Percentiles rank a stretch among this genome's conserved stretches.
Conservation (phyloP, 2,797 vertebrate species). For the Falco rusticolus region DNA sequence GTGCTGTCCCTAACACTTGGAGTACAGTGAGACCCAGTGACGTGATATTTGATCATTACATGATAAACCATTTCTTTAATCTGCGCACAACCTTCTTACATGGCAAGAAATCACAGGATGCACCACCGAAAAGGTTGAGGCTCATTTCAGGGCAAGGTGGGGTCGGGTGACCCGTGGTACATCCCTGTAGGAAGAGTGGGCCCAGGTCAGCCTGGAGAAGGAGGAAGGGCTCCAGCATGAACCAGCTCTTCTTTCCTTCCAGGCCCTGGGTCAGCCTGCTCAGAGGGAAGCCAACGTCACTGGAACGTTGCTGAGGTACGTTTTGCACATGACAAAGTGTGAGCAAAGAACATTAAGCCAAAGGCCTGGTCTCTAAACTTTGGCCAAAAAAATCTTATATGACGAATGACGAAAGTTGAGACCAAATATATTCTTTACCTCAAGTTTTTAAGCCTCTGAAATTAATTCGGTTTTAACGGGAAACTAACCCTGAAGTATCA, state of each 20-base stretch:
- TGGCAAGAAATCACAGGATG: neutral
- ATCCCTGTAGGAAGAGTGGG: too few relatives aligned
- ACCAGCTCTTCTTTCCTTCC: neutral
- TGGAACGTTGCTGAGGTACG: neutral
- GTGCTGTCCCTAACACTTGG: accelerated
- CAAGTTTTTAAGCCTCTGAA: neutral
- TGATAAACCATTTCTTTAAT: neutral
- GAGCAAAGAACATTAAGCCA: neutral
- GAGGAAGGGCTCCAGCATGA: neutral
- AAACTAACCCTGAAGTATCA: neutral
- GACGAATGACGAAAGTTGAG: neutral
- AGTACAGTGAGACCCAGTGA: too few relatives aligned
- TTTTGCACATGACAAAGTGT: neutral
- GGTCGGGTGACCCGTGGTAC: too few relatives aligned
- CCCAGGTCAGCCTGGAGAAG: neutral
- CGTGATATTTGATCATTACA: accelerated
- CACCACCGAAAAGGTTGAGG: accelerated
- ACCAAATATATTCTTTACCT: neutral
- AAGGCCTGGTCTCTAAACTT: neutral
- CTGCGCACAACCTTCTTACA: neutral
- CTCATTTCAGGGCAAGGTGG: too few relatives aligned
- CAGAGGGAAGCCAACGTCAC: neutral
- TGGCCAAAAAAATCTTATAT: neutral
- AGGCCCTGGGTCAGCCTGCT: neutral
- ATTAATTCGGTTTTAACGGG: neutral